phyloP scores from a whole-genome alignment of 2,113 vertebrate genomes.

The Eira barbara region DNA sequence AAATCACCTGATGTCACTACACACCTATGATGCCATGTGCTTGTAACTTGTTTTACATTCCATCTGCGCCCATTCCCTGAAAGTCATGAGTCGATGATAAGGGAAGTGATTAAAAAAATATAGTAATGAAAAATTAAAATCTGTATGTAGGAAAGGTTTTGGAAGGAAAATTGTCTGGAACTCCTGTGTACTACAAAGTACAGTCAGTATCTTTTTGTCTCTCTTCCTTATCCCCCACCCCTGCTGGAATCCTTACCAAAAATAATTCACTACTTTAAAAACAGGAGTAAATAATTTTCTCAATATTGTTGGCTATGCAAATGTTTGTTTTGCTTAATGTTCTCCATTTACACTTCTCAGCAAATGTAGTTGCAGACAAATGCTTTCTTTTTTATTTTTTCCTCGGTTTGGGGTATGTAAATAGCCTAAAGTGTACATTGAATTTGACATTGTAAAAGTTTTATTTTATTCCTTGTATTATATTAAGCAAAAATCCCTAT shows the following conservation, averaged over 20 bases:
- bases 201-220: slow-evolving; percentile 57
- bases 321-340: slow-evolving; percentile 82
- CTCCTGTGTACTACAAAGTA: neutral
- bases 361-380: slow-evolving; percentile 85
- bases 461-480: slow-evolving; percentile 97
- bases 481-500: slow-evolving; percentile 94
- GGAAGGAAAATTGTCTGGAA: slow-evolving; percentile 37
- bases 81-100: neutral
- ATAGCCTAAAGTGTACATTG: slow-evolving; percentile 97
- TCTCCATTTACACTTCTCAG: slow-evolving; percentile 75
- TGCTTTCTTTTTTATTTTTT: slow-evolving; percentile 77
- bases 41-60: slow-evolving; percentile 27
- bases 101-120: neutral
- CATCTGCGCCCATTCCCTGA: neutral
- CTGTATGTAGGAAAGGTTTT: slow-evolving; percentile 39
- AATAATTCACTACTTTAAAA: slow-evolving; percentile 66
- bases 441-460: slow-evolving; percentile 94
- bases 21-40: neutral
- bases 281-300: slow-evolving; percentile 65
- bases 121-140: neutral
- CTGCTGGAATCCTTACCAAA: slow-evolving; percentile 68
- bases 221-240: neutral
- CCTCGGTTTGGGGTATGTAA: slow-evolving; percentile 88
- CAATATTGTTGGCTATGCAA: slow-evolving; percentile 84
- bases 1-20: slow-evolving; percentile 9